Conservation (phyloP, 2,113 vertebrate species). For the Urocolius indicus region DNA sequence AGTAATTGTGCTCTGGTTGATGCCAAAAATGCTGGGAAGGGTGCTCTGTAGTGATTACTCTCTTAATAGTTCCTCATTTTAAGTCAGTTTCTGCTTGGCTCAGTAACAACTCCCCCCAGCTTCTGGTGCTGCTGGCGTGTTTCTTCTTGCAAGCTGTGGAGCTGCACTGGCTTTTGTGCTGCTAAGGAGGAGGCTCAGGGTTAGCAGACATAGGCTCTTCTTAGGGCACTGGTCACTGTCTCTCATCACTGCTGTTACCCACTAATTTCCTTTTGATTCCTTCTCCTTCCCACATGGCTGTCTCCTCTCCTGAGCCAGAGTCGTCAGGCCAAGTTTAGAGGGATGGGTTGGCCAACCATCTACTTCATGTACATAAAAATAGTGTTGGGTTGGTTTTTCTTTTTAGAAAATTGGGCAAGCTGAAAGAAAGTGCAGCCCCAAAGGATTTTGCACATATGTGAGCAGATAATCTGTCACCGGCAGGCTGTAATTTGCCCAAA, state of each 20-base stretch:
- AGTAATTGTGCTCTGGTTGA: neutral
- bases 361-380: neutral
- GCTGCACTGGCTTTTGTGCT: neutral
- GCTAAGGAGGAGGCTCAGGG: neutral
- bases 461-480: neutral
- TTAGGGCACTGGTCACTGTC: neutral
- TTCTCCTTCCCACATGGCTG: accelerated
- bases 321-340: neutral
- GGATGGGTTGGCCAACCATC: neutral
- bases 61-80: neutral
- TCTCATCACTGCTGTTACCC: neutral
- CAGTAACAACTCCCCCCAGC: neutral
- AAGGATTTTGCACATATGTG: neutral
- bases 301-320: neutral
- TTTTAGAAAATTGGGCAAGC: neutral
- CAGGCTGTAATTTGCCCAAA: neutral
- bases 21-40: neutral
- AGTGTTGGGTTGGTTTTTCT: neutral
- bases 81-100: neutral
- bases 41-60: accelerated
- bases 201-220: neutral
- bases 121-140: neutral
- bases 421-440: neutral
- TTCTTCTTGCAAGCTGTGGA: neutral
- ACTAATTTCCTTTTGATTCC: neutral